Conservation (phyloP, 2,888 invertebrate species). For the Opisthograptis luteolata region DNA sequence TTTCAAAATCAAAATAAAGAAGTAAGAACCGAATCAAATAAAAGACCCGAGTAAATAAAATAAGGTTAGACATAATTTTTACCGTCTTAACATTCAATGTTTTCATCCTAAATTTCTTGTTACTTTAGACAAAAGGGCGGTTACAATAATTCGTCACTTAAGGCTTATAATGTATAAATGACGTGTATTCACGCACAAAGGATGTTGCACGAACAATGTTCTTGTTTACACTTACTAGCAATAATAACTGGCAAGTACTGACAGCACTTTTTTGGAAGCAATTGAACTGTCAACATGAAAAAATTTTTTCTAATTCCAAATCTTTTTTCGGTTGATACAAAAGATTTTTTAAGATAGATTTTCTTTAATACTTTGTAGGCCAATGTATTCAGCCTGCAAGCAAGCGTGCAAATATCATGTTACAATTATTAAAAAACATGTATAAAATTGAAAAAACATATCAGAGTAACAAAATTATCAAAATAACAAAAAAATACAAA, state of each 20-base stretch:
- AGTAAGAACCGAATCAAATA: neutral
- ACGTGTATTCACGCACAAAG: constrained; percentile 51
- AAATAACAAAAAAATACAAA: no score
- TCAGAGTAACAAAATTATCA: no score
- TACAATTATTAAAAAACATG: no score
- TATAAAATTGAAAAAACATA: no score
- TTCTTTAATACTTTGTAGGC: no score
- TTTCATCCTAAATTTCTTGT: neutral
- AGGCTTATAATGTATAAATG: constrained; percentile 51
- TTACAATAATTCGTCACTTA: constrained; percentile 43
- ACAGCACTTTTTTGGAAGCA: neutral
- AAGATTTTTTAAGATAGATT: no score
- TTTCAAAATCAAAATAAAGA: neutral
- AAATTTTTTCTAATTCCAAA: no score
- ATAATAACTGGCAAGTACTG: neutral
- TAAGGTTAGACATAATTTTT: neutral
- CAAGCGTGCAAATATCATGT: no score
- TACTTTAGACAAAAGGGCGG: constrained; percentile 26
- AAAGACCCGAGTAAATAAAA: neutral
- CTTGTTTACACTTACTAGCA: constrained; percentile 35
- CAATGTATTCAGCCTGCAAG: no score
- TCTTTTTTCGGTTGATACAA: no score
- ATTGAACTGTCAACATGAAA: no score
- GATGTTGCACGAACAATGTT: constrained; percentile 45
- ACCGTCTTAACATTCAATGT: neutral